Conservation (phyloP, 2,888 invertebrate genomes). For the Pedicia rivosa region DNA sequence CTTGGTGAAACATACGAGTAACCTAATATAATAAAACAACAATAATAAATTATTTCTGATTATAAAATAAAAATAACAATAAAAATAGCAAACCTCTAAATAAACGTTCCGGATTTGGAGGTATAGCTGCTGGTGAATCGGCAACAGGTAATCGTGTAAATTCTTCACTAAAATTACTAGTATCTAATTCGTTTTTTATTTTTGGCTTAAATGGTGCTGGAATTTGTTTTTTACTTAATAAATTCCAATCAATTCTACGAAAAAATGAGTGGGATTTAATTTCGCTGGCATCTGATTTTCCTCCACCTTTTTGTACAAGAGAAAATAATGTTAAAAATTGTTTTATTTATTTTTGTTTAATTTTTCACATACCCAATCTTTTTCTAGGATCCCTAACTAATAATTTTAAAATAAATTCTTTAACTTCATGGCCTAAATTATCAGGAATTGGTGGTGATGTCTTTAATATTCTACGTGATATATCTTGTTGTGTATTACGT, state of each 20-base stretch:
- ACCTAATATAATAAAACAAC: slow-evolving; percentile 37
- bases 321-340: not conserved
- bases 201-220: slow-evolving; percentile 84
- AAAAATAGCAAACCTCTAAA: slow-evolving; percentile 51
- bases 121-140: slow-evolving; percentile 82
- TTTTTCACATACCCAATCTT: slow-evolving; percentile 37
- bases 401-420: slow-evolving; percentile 63
- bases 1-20: slow-evolving; percentile 94
- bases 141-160: slow-evolving; percentile 85
- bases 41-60: not conserved
- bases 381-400: slow-evolving; percentile 80
- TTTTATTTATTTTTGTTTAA: not conserved
- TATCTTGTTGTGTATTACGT: slow-evolving; percentile 86
- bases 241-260: slow-evolving; percentile 64
- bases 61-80: no score
- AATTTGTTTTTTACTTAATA: slow-evolving; percentile 58
- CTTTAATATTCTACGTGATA: slow-evolving; percentile 77
- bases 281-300: slow-evolving; percentile 68
- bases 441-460: slow-evolving; percentile 82
- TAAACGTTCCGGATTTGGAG: slow-evolving; percentile 68
- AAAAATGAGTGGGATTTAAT: slow-evolving; percentile 86
- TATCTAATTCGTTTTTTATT: slow-evolving; percentile 73
- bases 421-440: slow-evolving; percentile 48
- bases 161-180: slow-evolving; percentile 92
- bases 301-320: slow-evolving; percentile 44